Conservation (phyloP, 2,113 vertebrate genomes). For the Illadopsis cleaveri region DNA sequence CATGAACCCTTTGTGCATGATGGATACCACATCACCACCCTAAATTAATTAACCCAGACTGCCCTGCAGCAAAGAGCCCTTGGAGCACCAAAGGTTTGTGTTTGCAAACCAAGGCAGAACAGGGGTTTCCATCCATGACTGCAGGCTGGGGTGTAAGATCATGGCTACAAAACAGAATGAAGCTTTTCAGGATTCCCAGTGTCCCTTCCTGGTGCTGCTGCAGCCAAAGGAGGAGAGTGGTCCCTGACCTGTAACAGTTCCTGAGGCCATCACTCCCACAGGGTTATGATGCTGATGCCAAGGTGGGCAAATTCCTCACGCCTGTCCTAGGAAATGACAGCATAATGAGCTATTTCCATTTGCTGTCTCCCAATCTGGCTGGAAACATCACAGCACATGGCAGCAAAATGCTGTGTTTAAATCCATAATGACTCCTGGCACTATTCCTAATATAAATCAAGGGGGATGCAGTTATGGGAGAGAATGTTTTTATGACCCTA, state of each 20-base stretch:
- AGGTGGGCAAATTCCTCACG: background rate
- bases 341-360: background rate
- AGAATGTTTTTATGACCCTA: background rate
- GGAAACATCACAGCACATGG: background rate
- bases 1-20: background rate
- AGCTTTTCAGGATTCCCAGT: background rate
- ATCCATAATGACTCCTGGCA: background rate
- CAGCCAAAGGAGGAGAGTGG: background rate
- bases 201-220: background rate
- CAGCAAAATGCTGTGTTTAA: background rate
- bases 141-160: background rate
- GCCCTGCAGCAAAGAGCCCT: background rate
- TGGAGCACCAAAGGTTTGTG: background rate
- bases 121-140: background rate
- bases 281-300: background rate
- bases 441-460: background rate
- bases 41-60: background rate
- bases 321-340: background rate
- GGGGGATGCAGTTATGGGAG: background rate
- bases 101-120: background rate
- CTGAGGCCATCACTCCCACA: background rate
- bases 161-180: background rate
- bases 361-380: background rate
- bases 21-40: background rate
- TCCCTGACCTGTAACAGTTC: background rate